A percentile compares a stretch with the other conserved stretches of the same genome.
Conservation (phyloP, 2,888 invertebrate genomes). For the Sylvicola fuscatus region DNA sequence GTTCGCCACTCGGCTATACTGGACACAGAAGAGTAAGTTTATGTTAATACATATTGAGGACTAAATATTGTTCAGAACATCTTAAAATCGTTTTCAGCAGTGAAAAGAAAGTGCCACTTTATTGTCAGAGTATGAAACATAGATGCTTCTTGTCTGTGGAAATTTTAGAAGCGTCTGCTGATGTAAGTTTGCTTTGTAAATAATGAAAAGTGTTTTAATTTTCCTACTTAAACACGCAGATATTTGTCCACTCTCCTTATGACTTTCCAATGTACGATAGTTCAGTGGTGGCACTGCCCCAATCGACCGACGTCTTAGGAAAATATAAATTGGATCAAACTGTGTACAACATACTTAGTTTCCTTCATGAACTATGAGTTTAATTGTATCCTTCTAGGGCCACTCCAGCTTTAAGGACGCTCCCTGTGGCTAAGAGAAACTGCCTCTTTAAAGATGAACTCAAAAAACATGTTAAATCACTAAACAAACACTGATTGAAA, state of each 20-base stretch:
- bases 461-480: too few species aligned
- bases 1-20: not conserved
- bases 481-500: too few species aligned
- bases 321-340: too few species aligned
- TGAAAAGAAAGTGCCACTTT: too few species aligned
- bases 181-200: not conserved
- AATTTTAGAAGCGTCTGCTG: not conserved
- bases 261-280: constrained; percentile 1
- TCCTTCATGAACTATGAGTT: too few species aligned
- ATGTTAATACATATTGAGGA: not conserved
- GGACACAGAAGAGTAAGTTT: not conserved
- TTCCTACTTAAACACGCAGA: not conserved
- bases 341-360: too few species aligned
- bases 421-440: constrained; percentile 26
- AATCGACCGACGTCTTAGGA: too few species aligned
- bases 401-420: constrained; percentile 13
- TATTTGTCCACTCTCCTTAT: constrained; percentile 1
- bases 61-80: not conserved
- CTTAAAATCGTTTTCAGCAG: too few species aligned
- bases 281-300: not conserved
- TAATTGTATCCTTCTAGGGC: too few species aligned
- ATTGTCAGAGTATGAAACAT: too few species aligned
- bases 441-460: constrained; percentile 31
- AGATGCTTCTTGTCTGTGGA: not conserved
- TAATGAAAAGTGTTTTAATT: not conserved